These are phyloP conservation scores for Drosophila azteca DNA, from an alignment of 1,140 invertebrate species.

Conservation along the genomic window DNA sequence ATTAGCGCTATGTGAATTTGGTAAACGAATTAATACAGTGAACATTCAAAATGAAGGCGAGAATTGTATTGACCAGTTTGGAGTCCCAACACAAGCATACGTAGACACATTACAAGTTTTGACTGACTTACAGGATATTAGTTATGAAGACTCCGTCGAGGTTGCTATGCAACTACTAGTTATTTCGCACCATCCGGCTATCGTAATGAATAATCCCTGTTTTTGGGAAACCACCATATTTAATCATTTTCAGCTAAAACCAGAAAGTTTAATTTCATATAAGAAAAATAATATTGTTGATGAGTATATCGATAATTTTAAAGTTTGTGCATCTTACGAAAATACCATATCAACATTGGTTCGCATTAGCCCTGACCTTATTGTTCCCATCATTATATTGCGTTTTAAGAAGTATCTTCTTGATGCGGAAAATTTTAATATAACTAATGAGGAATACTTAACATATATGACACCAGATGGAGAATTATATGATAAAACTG, in stretches of 20 bases:
- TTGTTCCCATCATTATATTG: slow-evolving; percentile 86
- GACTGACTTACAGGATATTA: slow-evolving; percentile 81
- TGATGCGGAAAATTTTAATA: slow-evolving; percentile 88
- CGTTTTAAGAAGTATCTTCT: slow-evolving; percentile 85
- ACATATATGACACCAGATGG: slow-evolving; percentile 95
- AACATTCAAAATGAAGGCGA: slow-evolving; percentile 85
- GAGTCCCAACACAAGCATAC: slow-evolving; percentile 75
- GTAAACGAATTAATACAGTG: slow-evolving; percentile 85
- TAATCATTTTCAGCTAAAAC: slow-evolving; percentile 53
- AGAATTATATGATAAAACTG: slow-evolving; percentile 95
- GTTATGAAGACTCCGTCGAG: slow-evolving; percentile 84
- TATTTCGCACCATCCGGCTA: slow-evolving; percentile 88
- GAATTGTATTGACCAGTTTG: slow-evolving; percentile 82
- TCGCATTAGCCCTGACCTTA: slow-evolving; percentile 86
- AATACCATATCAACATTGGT: slow-evolving; percentile 88
- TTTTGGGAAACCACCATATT: slow-evolving; percentile 74
- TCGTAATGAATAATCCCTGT: slow-evolving; percentile 84
- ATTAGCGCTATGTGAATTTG: slow-evolving; percentile 86
- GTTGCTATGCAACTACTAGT: slow-evolving; percentile 87
- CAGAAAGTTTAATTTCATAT: slow-evolving; percentile 55
- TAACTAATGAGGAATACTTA: slow-evolving; percentile 94
- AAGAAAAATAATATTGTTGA: slow-evolving; percentile 56
- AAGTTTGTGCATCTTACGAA: slow-evolving; percentile 84
- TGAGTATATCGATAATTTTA: slow-evolving; percentile 65
- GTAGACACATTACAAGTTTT: slow-evolving; percentile 65